phyloP scores from a whole-genome alignment of 2,113 vertebrate species.

The Channa argus region DNA sequence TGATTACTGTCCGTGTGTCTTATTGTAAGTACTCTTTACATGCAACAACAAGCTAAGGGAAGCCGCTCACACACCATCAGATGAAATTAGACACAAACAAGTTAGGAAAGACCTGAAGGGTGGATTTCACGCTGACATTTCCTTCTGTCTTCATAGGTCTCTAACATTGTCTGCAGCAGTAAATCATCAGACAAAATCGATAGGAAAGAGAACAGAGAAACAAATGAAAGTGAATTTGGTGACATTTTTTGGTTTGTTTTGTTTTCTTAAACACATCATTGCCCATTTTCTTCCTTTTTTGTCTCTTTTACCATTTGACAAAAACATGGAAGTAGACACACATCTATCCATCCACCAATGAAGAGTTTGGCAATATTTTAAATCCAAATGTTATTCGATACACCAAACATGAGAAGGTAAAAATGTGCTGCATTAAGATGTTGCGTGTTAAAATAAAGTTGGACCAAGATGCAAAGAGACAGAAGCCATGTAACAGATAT shows the following conservation, averaged over 20 bases:
- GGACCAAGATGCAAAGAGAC: neutral
- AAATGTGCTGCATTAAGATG: neutral
- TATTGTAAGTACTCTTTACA: conserved; percentile 13
- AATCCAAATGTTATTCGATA: neutral
- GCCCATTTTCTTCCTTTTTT: neutral
- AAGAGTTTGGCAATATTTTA: neutral
- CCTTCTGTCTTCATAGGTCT: conserved; percentile 29
- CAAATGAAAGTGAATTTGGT: conserved; percentile 16
- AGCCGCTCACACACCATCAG: conserved; percentile 14
- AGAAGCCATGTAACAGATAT: conserved; percentile 17
- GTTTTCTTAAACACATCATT: conserved; percentile 5
- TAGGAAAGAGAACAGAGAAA: conserved; percentile 40
- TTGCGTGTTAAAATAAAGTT: conserved; percentile 2
- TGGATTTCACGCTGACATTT: conserved; percentile 48
- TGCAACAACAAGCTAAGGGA: neutral
- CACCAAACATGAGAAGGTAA: neutral
- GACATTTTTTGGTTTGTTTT: neutral
- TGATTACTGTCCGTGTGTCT: neutral
- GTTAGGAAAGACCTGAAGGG: conserved; percentile 28
- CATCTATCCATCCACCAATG: neutral
- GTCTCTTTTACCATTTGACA: neutral
- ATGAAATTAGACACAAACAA: conserved; percentile 26
- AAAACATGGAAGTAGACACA: neutral
- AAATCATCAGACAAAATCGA: conserved; percentile 53
- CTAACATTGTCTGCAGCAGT: conserved; percentile 50